Base-by-base conservation (phyloP, 2,888 invertebrate genomes). In the Artemia sinica region DNA sequence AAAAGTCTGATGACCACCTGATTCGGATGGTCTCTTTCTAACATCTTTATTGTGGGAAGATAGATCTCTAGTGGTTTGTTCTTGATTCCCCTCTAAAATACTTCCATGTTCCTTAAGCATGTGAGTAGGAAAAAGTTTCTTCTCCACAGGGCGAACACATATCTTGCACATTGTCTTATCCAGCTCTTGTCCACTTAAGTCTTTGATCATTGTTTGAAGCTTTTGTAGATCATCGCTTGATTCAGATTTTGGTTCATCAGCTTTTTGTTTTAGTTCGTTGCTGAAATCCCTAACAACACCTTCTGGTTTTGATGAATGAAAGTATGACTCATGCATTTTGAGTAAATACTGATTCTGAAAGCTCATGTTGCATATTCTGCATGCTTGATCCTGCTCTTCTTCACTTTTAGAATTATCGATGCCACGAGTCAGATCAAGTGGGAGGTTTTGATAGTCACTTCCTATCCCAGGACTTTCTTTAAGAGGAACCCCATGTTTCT, bases 121-220 rank as follows among this genome's bases (percentile, higher is more conserved):
- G 75, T 87, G 86, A 14, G 82, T 83, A 10, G 69, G 28, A 18
- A 69, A 12, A 28, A 66, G 66, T 49, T 49, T 69, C 50, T 69
- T 69, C 18, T 69, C 69, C 10, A 69, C 66, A 68, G 67, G 9
- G 67, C 71, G 10, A 70, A 73, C 49, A 71, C 73, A 14, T 71
- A 0, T 83, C 84, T 50, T 48, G 68, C 70, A 68, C 49, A 50
- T 50, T 67, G 51, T 49, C 50, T 49, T 18, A 14, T 58, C 71
- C 18, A 72, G 71, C 73, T 87, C 87, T 66, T 89, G 79, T 73
- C 88, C 90, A 78, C 89, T 94, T 75, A 91, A 80, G 78, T 89
- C 92, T 74, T 87, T 84, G 74, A 89, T 89, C 91, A 91, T 94
- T 28, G 89, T 89, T 78, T 92, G 91, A 70, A 92, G 78, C 77